Percentiles rank a stretch among this genome's conserved stretches.
Evolutionary conservation across 2,797 vertebrate genomes (phyloP).

Genomic region (Pseudochirops corinnae): DNA sequence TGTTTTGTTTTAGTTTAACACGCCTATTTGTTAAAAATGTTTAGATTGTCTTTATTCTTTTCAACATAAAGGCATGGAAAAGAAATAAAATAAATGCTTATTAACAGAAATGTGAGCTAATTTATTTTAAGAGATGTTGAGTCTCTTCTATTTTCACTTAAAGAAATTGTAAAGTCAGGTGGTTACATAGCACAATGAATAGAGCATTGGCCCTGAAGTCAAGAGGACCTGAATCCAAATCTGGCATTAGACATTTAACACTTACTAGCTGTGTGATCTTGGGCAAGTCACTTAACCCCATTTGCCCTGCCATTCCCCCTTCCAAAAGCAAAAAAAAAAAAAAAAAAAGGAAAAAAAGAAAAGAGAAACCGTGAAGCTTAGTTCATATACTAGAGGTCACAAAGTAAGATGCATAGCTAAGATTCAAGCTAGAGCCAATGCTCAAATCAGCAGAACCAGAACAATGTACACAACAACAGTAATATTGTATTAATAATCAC

Average conservation of each 20-base stretch:
- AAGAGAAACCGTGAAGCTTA: background rate
- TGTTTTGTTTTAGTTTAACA: no score
- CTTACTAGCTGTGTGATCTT: no score
- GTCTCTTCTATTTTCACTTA: background rate
- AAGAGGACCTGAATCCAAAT: no score
- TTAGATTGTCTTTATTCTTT: background rate
- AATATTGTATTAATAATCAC: background rate
- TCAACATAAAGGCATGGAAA: background rate
- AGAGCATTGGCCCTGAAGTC: no score
- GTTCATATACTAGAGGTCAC: background rate
- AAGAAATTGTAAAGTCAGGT: no score
- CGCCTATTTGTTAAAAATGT: background rate
- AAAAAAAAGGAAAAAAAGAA: no score
- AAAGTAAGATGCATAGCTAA: background rate
- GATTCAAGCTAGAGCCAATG: background rate
- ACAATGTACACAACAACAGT: background rate
- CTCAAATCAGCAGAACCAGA: background rate
- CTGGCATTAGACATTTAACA: no score
- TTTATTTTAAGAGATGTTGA: background rate
- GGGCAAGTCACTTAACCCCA: no score
- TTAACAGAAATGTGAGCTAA: background rate
- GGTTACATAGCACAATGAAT: no score
- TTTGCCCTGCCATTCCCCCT: no score
- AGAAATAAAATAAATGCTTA: background rate
- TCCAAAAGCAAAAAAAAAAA: no score